Percentiles rank a stretch among this genome's conserved stretches.
Evolutionary conservation across 2,797 vertebrate species (phyloP).

Genomic region (Halcyon leucocephala): DNA sequence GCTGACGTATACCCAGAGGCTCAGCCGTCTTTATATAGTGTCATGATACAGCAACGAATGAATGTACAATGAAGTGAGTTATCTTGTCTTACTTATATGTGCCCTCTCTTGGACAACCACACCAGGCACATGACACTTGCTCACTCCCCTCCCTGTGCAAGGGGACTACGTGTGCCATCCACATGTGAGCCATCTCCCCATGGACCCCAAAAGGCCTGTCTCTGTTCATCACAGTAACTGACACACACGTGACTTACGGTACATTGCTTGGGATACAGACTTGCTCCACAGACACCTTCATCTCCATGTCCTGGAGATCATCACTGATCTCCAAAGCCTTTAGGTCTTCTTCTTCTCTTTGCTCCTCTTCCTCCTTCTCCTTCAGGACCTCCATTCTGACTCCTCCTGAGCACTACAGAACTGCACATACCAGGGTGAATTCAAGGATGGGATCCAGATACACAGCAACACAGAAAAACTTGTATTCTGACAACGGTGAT

Average conservation of each 20-base stretch:
- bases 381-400: slow-evolving; percentile 67
- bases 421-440: neutral
- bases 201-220: neutral
- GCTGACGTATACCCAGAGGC: neutral
- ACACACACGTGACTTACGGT: neutral
- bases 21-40: neutral
- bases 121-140: rapidly evolving
- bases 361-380: slow-evolving; percentile 60
- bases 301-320: slow-evolving; percentile 25
- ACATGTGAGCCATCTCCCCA: rapidly evolving
- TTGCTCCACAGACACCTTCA: neutral
- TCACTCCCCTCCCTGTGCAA: neutral
- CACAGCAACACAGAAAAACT: neutral
- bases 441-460: neutral
- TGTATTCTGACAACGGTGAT: rapidly evolving
- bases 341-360: neutral
- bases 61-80: neutral
- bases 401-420: neutral
- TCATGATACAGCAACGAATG: neutral
- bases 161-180: neutral
- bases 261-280: neutral
- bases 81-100: rapidly evolving
- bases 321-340: neutral
- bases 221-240: neutral
- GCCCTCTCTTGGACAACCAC: neutral